Conservation (phyloP, 2,797 vertebrate genomes). For the Erithacus rubecula region DNA sequence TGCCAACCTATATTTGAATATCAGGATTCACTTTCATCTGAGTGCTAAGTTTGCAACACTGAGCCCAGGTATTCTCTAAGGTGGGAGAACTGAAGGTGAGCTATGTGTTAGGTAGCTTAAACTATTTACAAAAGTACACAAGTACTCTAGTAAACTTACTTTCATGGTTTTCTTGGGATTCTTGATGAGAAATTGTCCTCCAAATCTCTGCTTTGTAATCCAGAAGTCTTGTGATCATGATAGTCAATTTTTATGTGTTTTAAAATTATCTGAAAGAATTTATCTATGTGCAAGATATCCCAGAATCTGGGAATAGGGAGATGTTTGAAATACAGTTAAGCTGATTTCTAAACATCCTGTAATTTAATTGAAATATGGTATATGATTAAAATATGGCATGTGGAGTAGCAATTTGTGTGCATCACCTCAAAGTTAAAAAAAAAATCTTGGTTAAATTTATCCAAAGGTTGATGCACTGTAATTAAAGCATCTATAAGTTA, state of each 20-base stretch:
- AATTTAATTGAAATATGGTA: neutral
- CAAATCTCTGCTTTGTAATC: neutral
- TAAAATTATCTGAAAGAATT: neutral
- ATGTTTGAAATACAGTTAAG: neutral
- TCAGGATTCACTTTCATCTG: neutral
- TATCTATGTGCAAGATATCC: neutral
- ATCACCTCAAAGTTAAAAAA: neutral
- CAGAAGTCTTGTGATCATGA: neutral
- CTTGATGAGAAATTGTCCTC: neutral
- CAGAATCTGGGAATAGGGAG: neutral
- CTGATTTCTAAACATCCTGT: neutral
- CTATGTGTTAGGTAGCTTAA: neutral
- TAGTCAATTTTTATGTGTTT: neutral
- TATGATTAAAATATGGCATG: neutral
- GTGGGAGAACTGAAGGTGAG: neutral
- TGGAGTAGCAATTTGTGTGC: neutral
- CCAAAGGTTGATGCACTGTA: neutral
- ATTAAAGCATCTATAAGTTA: neutral
- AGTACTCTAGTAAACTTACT: neutral
- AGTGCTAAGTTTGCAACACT: neutral
- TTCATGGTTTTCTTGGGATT: neutral
- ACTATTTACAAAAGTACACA: neutral
- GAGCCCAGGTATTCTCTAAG: neutral
- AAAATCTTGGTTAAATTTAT: neutral
- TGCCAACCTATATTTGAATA: neutral